Evolutionary conservation across 2,113 vertebrate genomes (phyloP).

Genomic region (Hemichromis elongatus): DNA sequence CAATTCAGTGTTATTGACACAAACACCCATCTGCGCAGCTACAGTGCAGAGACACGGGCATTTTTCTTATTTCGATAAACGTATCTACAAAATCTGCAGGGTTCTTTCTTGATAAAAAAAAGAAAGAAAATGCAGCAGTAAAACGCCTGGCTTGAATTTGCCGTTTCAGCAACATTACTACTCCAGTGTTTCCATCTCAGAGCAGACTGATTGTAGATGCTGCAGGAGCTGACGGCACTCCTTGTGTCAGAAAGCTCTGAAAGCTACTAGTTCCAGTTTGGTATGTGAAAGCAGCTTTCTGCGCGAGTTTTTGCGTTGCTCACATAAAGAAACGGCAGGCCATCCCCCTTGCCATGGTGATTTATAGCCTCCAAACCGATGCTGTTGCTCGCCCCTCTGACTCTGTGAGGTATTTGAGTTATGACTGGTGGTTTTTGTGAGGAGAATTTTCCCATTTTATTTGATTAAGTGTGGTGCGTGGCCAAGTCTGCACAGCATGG

Average conservation of each 20-base stretch:
- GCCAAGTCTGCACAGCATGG: background rate
- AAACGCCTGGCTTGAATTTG: background rate
- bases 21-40: background rate
- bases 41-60: background rate
- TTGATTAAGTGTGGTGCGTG: conserved; percentile 41
- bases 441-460: conserved; percentile 46
- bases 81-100: background rate
- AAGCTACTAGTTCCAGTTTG: background rate
- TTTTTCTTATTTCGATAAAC: background rate
- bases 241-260: background rate
- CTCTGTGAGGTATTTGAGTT: conserved; percentile 32
- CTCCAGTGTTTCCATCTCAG: background rate
- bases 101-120: background rate
- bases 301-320: background rate
- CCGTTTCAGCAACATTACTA: background rate
- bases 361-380: conserved; percentile 27
- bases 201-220: background rate
- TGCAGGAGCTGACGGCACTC: background rate
- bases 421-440: conserved; percentile 34
- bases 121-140: background rate
- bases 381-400: background rate
- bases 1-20: background rate
- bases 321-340: background rate
- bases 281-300: background rate
- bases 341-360: background rate